These are phyloP conservation scores for Epinotia bilunana DNA, from an alignment of 2,888 invertebrate species.

Conservation along the genomic window DNA sequence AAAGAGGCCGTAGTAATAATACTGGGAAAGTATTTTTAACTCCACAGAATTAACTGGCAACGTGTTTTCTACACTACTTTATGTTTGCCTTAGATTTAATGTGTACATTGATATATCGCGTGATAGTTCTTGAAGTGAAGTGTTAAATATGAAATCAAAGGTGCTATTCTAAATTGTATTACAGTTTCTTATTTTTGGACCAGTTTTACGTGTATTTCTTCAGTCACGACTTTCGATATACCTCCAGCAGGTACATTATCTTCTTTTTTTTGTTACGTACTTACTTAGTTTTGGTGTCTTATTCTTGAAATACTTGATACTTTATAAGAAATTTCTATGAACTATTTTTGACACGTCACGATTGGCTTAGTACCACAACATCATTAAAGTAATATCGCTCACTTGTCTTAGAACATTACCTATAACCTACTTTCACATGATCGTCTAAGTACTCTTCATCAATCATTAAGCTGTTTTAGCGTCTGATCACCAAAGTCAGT, in stretches of 20 bases:
- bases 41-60: conserved; percentile 26
- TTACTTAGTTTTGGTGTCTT: too few species aligned
- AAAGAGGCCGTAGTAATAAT: conserved; percentile 37
- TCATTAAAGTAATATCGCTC: background rate
- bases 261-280: too few species aligned
- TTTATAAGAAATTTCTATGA: too few species aligned
- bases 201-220: background rate
- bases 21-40: conserved; percentile 38
- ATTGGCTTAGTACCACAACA: background rate
- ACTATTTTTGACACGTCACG: too few species aligned
- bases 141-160: background rate
- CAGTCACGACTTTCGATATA: too few species aligned
- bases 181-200: background rate
- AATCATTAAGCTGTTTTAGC: background rate
- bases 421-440: background rate
- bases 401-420: background rate
- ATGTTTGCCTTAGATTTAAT: conserved; percentile 29
- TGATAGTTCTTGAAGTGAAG: conserved; percentile 10
- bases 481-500: background rate
- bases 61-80: conserved; percentile 20
- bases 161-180: background rate
- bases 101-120: conserved; percentile 1
- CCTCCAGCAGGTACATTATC: too few species aligned
- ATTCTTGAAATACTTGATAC: too few species aligned
- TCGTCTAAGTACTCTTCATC: background rate